These are phyloP conservation scores for Synergus japonicus DNA, from an alignment of 2,888 invertebrate genomes.

Conservation along the genomic window DNA sequence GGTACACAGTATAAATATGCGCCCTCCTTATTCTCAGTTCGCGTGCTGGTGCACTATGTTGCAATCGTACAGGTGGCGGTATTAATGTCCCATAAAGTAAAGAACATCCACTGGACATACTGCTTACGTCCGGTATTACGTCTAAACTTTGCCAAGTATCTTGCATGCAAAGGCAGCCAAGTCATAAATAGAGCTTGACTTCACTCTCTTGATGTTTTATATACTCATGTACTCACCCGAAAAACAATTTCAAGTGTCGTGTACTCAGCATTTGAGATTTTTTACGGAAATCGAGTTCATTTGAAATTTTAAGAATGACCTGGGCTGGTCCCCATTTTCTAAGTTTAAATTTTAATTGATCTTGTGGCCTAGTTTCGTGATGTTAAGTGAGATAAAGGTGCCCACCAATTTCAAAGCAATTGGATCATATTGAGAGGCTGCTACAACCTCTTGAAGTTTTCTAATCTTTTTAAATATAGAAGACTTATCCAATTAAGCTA, in stretches of 20 bases:
- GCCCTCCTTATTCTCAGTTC: conserved; percentile 49
- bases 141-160: conserved; percentile 22
- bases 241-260: background rate
- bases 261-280: too few species aligned
- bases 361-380: background rate
- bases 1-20: conserved; percentile 9
- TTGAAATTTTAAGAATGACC: background rate
- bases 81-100: conserved; percentile 44
- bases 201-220: background rate
- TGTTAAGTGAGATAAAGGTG: background rate
- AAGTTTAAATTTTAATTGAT: background rate
- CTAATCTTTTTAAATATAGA: too few species aligned
- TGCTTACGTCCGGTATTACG: conserved; percentile 18
- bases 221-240: background rate
- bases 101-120: conserved; percentile 26
- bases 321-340: background rate
- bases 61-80: conserved; percentile 52
- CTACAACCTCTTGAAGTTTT: too few species aligned
- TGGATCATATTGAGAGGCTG: too few species aligned
- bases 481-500: too few species aligned
- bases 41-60: conserved; percentile 45
- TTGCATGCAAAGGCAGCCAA: conserved; percentile 3
- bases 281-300: too few species aligned
- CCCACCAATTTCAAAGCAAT: background rate
- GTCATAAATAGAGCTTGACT: background rate